Percentiles rank a stretch among this genome's conserved stretches.
These are phyloP conservation scores for Dendrocincla tyrannina DNA, from an alignment of 2,797 vertebrate species.

Conservation along the genomic window DNA sequence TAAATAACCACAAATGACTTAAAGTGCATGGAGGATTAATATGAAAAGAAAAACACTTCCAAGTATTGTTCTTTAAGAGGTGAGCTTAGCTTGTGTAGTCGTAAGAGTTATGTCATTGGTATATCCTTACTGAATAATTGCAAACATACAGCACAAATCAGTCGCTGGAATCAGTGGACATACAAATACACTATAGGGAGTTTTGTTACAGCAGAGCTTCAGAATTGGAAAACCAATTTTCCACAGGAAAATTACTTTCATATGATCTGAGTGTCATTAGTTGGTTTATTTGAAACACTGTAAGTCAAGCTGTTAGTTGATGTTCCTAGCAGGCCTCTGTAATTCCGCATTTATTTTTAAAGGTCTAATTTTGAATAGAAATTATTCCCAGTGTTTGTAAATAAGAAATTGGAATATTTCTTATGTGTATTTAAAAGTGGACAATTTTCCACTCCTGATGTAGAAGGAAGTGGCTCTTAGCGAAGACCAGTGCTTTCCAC, in stretches of 20 bases:
- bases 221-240: conserved; percentile 59
- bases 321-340: not conserved
- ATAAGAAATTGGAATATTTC: not conserved
- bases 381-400: not conserved
- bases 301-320: conserved; percentile 19
- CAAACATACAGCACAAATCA: conserved; percentile 26
- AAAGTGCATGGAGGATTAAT: not conserved
- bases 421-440: not conserved
- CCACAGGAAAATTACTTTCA: conserved; percentile 49
- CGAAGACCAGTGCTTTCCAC: not conserved
- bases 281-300: conserved; percentile 31
- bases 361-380: conserved; percentile 1
- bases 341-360: conserved; percentile 28
- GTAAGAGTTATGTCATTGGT: conserved; percentile 45
- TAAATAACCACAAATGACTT: conserved; percentile 5
- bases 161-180: conserved; percentile 31
- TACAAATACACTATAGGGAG: conserved; percentile 23
- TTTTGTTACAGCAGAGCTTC: conserved; percentile 53
- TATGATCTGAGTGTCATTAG: conserved; percentile 22
- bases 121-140: conserved; percentile 61
- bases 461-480: not conserved
- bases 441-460: not conserved
- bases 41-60: not conserved
- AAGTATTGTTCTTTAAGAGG: conserved; percentile 54
- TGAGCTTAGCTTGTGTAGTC: conserved; percentile 58